Evolutionary conservation across 1,140 invertebrate genomes (phyloP), one percentile per base, ranked within the genome.

Genomic region (Drosophila aff.): DNA sequence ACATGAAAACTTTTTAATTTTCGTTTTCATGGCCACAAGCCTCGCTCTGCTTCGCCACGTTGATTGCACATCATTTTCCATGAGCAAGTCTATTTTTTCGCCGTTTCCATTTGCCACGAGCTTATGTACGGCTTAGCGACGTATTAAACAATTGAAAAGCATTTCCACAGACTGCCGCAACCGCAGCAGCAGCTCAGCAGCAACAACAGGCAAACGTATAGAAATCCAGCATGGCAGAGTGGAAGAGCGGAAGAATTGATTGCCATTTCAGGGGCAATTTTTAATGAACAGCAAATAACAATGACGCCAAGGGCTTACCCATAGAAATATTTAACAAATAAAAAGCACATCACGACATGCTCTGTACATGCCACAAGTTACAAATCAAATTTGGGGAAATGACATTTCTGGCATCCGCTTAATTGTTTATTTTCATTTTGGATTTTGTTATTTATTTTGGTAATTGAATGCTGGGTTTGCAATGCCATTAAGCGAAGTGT

Each of bases 101-200:
- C 49, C 63, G 31, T 76, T 76, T 72, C 66, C 77, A 81, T 89
- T 89, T 78, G 65, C 77, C 76, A 62, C 46, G 33, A 59, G 81
- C 85, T 90, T 89, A 90, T 79, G 64, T 68, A 68, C 84, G 81
- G 77, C 83, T 89, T 86, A 84, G 81, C 63, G 78, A 74, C 74
- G 82, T 89, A 90, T 89, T 84, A 89, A 89, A 89, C 84, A 89
- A 89, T 89, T 69, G 85, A 84, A 90, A 90, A 84, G 78, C 81
- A 90, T 82, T 89, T 89, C 60, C 43, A 69, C 78, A 82, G 79
- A 46, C 62, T 63, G 68, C 52, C 64, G 60, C 64, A 46, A 43
- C 15, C 44, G 44, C 64, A 46, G 43, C 18, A 23, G 53, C n/a
- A 21, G 43, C 43, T 15, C 46, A 26, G 57, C 61, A 40, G 40